Conservation (phyloP, 2,888 invertebrate species). For the Caenorhabditis sp. region DNA sequence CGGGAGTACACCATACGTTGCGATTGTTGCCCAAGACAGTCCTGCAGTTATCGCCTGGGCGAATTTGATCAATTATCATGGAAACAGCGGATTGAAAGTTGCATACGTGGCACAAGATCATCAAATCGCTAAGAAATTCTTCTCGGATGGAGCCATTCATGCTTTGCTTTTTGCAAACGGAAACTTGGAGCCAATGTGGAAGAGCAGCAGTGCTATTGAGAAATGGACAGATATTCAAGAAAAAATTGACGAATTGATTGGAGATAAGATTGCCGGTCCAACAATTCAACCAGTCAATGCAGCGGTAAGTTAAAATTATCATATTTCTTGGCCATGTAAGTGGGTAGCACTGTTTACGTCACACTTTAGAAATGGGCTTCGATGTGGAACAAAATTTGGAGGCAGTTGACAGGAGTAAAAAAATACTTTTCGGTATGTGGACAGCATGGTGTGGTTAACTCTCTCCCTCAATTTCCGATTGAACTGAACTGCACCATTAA, state of each 20-base stretch:
- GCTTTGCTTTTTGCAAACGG: slow-evolving; percentile 64
- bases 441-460: slow-evolving; percentile 55
- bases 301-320: slow-evolving; percentile 32
- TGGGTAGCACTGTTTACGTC: not conserved
- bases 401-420: slow-evolving; percentile 33
- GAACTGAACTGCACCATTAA: slow-evolving; percentile 50
- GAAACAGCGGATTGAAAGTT: slow-evolving; percentile 65
- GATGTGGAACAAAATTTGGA: slow-evolving; percentile 50
- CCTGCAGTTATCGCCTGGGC: slow-evolving; percentile 78
- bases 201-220: slow-evolving; percentile 65
- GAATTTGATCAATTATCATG: slow-evolving; percentile 77
- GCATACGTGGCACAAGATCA: slow-evolving; percentile 69
- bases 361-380: slow-evolving; percentile 49
- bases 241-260: slow-evolving; percentile 71
- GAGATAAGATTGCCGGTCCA: slow-evolving; percentile 51
- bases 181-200: slow-evolving; percentile 67
- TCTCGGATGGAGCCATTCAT: slow-evolving; percentile 60
- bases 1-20: slow-evolving; percentile 66
- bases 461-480: slow-evolving; percentile 13
- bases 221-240: slow-evolving; percentile 72
- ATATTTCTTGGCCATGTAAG: too few relatives aligned
- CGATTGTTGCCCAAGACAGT: slow-evolving; percentile 74
- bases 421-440: slow-evolving; percentile 47
- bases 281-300: slow-evolving; percentile 33
- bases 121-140: slow-evolving; percentile 70